A percentile compares a stretch with the other conserved stretches of the same genome.
phyloP scores from a whole-genome alignment of 2,113 vertebrate genomes.

The Chaetodon trifascialis region DNA sequence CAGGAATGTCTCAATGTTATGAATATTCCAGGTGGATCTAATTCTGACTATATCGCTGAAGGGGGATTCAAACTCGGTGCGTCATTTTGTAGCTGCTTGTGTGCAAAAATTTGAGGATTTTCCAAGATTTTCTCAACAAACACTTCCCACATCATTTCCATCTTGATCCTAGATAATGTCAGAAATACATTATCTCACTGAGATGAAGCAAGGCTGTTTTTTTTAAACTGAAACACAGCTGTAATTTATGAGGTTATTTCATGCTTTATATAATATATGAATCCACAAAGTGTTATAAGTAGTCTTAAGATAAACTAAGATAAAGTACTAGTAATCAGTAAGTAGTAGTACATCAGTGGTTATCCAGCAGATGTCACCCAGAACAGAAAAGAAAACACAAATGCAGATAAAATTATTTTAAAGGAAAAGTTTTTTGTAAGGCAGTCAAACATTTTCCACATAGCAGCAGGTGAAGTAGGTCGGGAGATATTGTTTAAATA shows the following conservation, averaged over 20 bases:
- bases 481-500: not conserved
- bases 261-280: not conserved
- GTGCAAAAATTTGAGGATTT: not conserved
- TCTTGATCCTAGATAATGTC: not conserved
- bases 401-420: not conserved
- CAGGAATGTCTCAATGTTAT: not conserved
- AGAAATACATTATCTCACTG: not conserved
- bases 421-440: not conserved
- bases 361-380: not conserved
- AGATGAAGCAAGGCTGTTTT: not conserved
- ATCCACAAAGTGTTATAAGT: not conserved
- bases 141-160: not conserved
- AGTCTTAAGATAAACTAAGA: too few species aligned
- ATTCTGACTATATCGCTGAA: not conserved
- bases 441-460: not conserved
- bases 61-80: not conserved
- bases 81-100: not conserved
- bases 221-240: not conserved
- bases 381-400: not conserved
- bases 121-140: not conserved
- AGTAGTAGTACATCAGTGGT: too few species aligned
- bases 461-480: not conserved
- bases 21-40: not conserved
- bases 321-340: not conserved
- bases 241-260: not conserved